Percentiles rank a stretch among this genome's conserved stretches.
Evolutionary conservation across 2,113 vertebrate species (phyloP).

Genomic region (Rousettus leschenaultii): DNA sequence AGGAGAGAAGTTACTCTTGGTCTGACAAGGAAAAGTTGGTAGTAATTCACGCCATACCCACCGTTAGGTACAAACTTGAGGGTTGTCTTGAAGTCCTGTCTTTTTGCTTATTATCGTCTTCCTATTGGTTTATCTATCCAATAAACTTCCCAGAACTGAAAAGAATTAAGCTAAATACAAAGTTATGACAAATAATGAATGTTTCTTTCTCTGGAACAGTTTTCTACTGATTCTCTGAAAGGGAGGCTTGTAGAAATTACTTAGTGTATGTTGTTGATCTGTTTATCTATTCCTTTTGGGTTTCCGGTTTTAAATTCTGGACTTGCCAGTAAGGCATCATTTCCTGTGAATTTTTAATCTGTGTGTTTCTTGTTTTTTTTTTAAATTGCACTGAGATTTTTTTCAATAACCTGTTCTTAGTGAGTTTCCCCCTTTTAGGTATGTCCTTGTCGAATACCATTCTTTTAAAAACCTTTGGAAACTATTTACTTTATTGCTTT

Average conservation of each 20-base stretch:
- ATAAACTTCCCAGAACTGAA: background rate
- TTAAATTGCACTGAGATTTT: slow-evolving; percentile 55
- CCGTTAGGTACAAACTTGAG: background rate
- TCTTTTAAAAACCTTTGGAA: slow-evolving; percentile 59
- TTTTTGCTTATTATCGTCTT: background rate
- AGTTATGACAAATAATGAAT: background rate
- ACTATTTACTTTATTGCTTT: slow-evolving; percentile 68
- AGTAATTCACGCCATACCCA: background rate
- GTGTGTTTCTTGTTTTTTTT: background rate
- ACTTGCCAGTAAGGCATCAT: slow-evolving; percentile 28
- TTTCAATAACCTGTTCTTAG: slow-evolving; percentile 69
- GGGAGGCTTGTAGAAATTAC: background rate
- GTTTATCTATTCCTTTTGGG: slow-evolving; percentile 11
- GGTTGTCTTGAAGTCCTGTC: background rate
- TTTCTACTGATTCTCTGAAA: background rate
- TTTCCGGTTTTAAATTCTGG: slow-evolving; percentile 42
- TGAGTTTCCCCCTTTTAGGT: slow-evolving; percentile 52
- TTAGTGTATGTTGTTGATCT: background rate
- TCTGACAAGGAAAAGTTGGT: background rate
- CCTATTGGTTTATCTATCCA: background rate
- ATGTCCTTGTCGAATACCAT: slow-evolving; percentile 55
- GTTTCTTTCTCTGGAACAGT: background rate
- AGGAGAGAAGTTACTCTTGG: background rate
- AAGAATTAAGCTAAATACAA: background rate
- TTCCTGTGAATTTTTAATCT: slow-evolving; percentile 60